phyloP scores from a whole-genome alignment of 1,140 invertebrate genomes.

The Cotesia glomerata region DNA sequence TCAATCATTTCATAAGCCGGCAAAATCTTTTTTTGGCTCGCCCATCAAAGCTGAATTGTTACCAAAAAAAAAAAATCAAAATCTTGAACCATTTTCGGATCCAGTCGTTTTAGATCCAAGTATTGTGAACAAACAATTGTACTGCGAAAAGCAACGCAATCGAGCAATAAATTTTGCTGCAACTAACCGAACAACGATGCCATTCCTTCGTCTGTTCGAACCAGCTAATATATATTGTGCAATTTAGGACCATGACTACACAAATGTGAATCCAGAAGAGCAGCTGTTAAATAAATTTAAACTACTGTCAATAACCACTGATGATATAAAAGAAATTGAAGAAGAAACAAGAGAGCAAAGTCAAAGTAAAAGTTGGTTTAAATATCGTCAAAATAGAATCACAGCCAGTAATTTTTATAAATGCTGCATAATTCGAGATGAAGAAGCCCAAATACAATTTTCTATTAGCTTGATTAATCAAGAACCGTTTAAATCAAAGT shows the following conservation, averaged over 20 bases:
- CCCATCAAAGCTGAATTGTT: conserved; percentile 15
- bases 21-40: neutral
- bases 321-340: too few species aligned
- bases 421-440: too few species aligned
- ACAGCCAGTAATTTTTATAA: too few species aligned
- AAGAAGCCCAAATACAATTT: too few species aligned
- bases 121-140: conserved; percentile 4
- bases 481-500: too few species aligned
- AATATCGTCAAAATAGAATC: too few species aligned
- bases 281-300: too few species aligned
- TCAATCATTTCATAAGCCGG: conserved; percentile 13
- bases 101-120: conserved; percentile 9
- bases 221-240: conserved; percentile 7
- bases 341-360: too few species aligned
- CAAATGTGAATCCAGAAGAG: neutral
- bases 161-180: conserved; percentile 2
- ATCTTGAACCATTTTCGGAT: neutral
- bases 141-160: neutral
- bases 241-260: neutral
- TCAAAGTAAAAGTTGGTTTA: too few species aligned
- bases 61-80: conserved; percentile 4
- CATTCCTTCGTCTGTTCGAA: neutral
- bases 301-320: too few species aligned
- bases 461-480: too few species aligned
- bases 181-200: neutral